These are phyloP conservation scores for Dendrocopos noguchii DNA, from an alignment of 2,113 vertebrate genomes.

Conservation along the genomic window DNA sequence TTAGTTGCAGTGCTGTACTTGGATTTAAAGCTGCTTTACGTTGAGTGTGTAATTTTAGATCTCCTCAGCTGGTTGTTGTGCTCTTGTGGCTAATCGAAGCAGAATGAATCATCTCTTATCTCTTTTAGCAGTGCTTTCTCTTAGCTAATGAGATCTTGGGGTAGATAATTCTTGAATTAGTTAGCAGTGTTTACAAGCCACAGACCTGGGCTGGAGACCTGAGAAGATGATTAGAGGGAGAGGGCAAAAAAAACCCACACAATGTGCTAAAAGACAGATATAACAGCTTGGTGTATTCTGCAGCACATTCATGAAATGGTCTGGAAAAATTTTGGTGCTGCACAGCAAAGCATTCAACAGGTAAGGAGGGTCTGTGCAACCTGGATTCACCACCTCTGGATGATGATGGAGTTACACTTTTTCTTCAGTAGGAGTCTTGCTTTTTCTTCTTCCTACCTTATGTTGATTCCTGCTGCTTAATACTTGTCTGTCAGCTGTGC, in stretches of 20 bases:
- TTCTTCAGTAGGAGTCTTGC: background rate
- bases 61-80: background rate
- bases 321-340: background rate
- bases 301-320: background rate
- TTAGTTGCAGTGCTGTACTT: background rate
- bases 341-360: background rate
- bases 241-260: background rate
- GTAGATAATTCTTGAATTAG: background rate
- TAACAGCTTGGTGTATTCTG: background rate
- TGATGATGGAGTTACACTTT: background rate
- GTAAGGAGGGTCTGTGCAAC: background rate
- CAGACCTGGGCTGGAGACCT: background rate
- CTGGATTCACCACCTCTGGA: too few species aligned
- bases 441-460: background rate
- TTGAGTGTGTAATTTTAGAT: background rate
- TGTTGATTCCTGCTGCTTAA: background rate
- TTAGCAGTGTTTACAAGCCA: background rate
- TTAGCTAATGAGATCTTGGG: background rate
- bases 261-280: background rate
- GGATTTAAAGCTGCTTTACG: background rate
- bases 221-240: background rate
- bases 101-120: background rate
- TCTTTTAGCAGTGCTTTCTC: conserved; percentile 1
- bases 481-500: background rate
- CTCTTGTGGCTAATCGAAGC: background rate